These are phyloP conservation scores for Cyanoliseus patagonus DNA, from an alignment of 2,113 vertebrate genomes.

Conservation along the genomic window DNA sequence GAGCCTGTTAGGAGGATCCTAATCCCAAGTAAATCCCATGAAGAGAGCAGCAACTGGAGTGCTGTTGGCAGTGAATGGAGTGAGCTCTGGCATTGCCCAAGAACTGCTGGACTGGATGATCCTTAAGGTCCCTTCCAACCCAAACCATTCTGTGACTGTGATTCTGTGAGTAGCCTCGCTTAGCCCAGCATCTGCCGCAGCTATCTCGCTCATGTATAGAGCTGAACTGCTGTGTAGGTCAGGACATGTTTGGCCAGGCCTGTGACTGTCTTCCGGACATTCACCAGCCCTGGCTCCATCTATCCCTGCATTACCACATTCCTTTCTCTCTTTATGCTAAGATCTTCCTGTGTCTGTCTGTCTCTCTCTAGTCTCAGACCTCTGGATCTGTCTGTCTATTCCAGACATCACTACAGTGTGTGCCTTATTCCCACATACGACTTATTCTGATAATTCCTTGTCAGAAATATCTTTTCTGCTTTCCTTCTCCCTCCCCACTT, in stretches of 20 bases:
- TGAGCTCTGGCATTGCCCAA: rapidly evolving
- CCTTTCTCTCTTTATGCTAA: neutral
- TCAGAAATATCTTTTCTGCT: neutral
- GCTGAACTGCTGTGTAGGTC: neutral
- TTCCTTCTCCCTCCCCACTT: neutral
- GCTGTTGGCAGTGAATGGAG: neutral
- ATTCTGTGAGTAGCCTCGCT: neutral
- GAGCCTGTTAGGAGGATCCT: neutral
- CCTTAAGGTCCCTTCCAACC: neutral
- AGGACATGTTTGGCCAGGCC: neutral
- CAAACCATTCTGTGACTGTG: neutral
- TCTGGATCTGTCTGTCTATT: neutral
- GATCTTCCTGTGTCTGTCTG: neutral
- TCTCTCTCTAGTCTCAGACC: neutral
- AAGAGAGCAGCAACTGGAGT: neutral
- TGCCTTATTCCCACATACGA: neutral
- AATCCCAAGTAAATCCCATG: neutral
- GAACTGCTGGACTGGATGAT: neutral
- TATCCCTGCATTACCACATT: constrained; percentile 1
- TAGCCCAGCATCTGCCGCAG: neutral
- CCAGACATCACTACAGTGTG: neutral
- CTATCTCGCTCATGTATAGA: neutral
- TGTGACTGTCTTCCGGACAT: neutral
- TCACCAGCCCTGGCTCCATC: neutral
- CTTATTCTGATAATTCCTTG: neutral